phyloP scores from a whole-genome alignment of 2,888 invertebrate genomes.

The Pyrocoelia pectoralis region DNA sequence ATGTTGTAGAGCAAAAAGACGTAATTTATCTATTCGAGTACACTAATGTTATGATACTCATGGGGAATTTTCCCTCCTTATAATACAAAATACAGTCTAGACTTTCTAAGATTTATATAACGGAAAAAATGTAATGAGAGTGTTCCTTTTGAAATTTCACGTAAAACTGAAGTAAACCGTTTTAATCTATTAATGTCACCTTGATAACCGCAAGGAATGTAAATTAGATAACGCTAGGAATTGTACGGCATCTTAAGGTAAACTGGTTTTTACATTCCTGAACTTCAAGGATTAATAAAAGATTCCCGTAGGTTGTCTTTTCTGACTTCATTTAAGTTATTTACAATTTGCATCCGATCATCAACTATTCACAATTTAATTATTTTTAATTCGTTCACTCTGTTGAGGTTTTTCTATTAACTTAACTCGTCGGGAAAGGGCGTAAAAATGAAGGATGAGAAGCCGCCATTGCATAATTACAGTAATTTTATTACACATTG shows the following conservation, averaged over 20 bases:
- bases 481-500: no score
- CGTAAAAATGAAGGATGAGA: no score
- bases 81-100: constrained; percentile 26
- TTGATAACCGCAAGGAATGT: constrained; percentile 1
- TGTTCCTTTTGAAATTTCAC: no score
- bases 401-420: no score
- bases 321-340: neutral
- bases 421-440: no score
- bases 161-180: no score
- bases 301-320: neutral
- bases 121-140: constrained; percentile 6
- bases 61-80: constrained; percentile 23
- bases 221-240: neutral
- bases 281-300: neutral
- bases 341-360: neutral
- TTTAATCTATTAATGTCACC: no score
- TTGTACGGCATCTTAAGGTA: neutral
- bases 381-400: neutral
- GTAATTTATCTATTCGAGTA: constrained; percentile 30
- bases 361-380: constrained; percentile 2
- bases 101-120: constrained; percentile 26
- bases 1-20: constrained; percentile 9
- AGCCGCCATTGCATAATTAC: no score
- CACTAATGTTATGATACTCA: constrained; percentile 33
- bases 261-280: neutral